Base-by-base conservation (phyloP, 1,140 invertebrate genomes). In the Sycophaga agraensis region DNA sequence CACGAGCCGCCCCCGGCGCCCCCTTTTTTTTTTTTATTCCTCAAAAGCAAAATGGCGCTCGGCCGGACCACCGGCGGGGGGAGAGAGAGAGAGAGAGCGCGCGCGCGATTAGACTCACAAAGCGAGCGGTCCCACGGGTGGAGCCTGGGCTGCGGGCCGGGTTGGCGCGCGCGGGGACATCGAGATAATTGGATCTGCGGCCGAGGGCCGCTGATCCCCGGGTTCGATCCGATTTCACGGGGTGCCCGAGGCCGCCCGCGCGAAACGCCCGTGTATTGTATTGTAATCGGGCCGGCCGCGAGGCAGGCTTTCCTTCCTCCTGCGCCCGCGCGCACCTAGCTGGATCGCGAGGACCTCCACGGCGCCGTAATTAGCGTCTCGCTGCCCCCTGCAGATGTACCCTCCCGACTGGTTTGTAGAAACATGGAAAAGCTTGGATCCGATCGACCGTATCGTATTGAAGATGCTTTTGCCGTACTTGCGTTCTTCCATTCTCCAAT, bases 41-140 rank as follows among this genome's bases (percentile, higher is more conserved):
- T n/a, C n/a, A n/a, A n/a, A n/a, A n/a, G n/a, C n/a, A n/a, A n/a
- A n/a, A n/a, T n/a, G n/a, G n/a, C n/a, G n/a, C n/a, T 54, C 11
- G 42, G 35, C 31, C 70, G 69, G 74, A 76, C 74, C 74, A 75
- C 74, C 73, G 70, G 69, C 70, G 73, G 46, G 31, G 26, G 16
- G 26, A 48, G 46, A 31, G 26, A 48, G 46, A 48, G 46, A 48
- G 24, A 49, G 46, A 48, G 45, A 48, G 45, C 14, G 24, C 26
- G 45, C 26, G 22, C 53, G 73, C 79, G 79, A 81, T 81, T 81
- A 81, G 79, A 80, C 79, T 80, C 73, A 81, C 79, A 81, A 81
- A 81, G 80, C 77, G 78, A 79, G 80, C 78, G 79, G 76, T 73
- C 75, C 73, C 73, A 76, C 75, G 70, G 65, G 69, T 22, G 34